These are phyloP conservation scores for Folsomia candida DNA, from an alignment of 2,888 invertebrate species.

Conservation along the genomic window DNA sequence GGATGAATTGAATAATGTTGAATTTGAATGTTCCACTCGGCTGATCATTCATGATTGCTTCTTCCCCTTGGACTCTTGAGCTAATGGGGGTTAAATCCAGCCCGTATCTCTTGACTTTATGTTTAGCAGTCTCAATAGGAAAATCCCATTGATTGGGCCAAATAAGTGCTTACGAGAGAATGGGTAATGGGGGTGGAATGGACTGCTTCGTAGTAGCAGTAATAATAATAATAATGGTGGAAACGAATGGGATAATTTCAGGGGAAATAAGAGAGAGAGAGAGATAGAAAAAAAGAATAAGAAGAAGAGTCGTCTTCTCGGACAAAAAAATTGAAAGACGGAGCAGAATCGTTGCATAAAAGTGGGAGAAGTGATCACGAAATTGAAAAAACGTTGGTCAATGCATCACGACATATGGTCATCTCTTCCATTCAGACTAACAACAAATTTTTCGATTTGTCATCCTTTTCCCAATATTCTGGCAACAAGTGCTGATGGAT, in stretches of 20 bases:
- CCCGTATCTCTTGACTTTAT: background rate
- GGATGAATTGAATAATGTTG: conserved; percentile 3
- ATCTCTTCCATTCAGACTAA: conserved; percentile 47
- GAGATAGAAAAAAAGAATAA: conserved; percentile 16
- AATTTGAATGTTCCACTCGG: conserved; percentile 3
- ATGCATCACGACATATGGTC: conserved; percentile 51
- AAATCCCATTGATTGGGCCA: conserved; percentile 1
- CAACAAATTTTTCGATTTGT: conserved; percentile 51
- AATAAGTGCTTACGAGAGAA: background rate
- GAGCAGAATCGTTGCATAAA: conserved; percentile 20
- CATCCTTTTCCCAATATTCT: conserved; percentile 50
- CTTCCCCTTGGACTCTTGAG: background rate
- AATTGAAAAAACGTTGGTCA: conserved; percentile 47
- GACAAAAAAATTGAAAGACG: conserved; percentile 28
- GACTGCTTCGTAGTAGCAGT: background rate
- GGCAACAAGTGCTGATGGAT: conserved; percentile 5
- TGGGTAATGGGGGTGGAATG: background rate
- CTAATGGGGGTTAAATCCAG: conserved; percentile 1
- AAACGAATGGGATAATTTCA: conserved; percentile 9
- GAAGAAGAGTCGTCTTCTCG: background rate
- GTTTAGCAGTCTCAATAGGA: background rate
- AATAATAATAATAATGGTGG: background rate
- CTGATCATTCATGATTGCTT: conserved; percentile 7
- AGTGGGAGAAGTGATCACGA: conserved; percentile 51
- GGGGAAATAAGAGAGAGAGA: conserved; percentile 16